These are phyloP conservation scores for Enteromius afrohamiltoni DNA, from an alignment of 2,797 vertebrate genomes.

Conservation along the genomic window DNA sequence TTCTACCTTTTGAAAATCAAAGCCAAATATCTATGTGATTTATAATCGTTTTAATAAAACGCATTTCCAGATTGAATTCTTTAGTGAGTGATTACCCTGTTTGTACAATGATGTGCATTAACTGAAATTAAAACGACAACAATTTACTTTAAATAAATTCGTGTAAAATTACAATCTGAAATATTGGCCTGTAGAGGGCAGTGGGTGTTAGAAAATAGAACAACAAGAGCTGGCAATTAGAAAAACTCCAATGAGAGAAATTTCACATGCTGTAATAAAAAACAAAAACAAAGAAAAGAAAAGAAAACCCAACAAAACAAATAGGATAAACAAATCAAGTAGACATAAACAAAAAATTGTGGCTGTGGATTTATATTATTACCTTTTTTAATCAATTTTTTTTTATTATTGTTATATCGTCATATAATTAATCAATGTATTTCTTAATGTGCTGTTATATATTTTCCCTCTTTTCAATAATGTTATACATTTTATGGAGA, in stretches of 20 bases:
- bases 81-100: neutral
- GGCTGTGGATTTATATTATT: neutral
- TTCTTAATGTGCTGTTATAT: neutral
- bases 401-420: neutral
- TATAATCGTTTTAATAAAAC: neutral
- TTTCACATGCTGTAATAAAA: neutral
- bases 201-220: neutral
- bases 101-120: neutral
- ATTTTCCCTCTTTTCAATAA: neutral
- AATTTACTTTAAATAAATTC: neutral
- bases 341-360: neutral
- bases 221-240: neutral
- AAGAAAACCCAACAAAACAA: neutral
- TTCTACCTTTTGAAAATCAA: neutral
- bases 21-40: neutral
- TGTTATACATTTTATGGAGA: neutral
- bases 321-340: too few relatives aligned
- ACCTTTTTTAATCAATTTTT: neutral
- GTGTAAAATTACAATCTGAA: neutral
- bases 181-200: slow-evolving; percentile 19
- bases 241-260: neutral
- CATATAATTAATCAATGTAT: neutral
- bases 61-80: neutral
- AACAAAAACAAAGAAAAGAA: neutral
- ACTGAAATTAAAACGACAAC: neutral